phyloP scores from a whole-genome alignment of 1,140 invertebrate species.

The Xylocopa sonorina region DNA sequence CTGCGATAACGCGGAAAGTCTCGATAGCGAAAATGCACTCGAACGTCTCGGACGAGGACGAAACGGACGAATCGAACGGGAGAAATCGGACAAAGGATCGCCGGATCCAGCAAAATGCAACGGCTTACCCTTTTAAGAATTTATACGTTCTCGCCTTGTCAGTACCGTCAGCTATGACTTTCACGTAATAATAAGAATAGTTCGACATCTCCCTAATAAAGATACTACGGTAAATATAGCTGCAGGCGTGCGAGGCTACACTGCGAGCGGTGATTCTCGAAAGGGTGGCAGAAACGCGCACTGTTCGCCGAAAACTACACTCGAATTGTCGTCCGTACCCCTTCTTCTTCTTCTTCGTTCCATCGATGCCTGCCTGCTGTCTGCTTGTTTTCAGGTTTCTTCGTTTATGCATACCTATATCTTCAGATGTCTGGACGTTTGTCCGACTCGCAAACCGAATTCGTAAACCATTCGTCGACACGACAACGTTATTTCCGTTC shows the following conservation, averaged over 20 bases:
- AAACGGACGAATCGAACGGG: background rate
- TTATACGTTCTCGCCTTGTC: conserved; percentile 65
- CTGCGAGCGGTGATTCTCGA: background rate
- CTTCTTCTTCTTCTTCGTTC: conserved; percentile 49
- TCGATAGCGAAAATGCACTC: background rate
- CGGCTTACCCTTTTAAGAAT: conserved; percentile 71
- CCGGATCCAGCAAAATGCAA: background rate
- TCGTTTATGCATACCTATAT: conserved; percentile 46
- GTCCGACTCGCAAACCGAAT: conserved; percentile 17
- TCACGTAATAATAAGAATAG: conserved; percentile 74
- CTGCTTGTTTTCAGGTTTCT: conserved; percentile 35
- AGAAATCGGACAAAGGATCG: background rate
- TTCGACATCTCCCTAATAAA: conserved; percentile 61
- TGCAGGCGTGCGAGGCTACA: background rate
- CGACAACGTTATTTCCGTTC: conserved; percentile 29
- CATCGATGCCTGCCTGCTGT: conserved; percentile 23
- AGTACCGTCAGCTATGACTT: conserved; percentile 59
- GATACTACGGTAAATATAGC: conserved; percentile 30
- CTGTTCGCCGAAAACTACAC: conserved; percentile 41
- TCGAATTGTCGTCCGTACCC: conserved; percentile 47
- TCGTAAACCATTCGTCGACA: conserved; percentile 17
- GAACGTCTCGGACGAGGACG: background rate
- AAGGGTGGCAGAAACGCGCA: conserved; percentile 26
- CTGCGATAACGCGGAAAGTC: background rate
- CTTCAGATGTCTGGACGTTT: conserved; percentile 20